Percentiles rank a stretch among this genome's conserved stretches.
phyloP scores from a whole-genome alignment of 2,888 invertebrate species.

The Platycnemis pennipes region DNA sequence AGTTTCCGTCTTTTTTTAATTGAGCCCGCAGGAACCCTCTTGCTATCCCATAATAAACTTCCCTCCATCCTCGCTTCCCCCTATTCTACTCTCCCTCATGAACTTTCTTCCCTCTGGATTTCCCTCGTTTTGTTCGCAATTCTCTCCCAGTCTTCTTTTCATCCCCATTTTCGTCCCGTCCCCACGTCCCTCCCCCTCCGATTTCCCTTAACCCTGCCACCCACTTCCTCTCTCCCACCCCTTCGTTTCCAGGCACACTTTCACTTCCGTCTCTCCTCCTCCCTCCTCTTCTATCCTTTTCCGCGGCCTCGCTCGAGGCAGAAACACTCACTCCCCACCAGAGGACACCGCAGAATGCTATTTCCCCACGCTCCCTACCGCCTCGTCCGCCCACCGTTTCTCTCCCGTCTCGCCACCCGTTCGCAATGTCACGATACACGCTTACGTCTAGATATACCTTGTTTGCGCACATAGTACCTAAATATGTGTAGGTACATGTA shows the following conservation, averaged over 20 bases:
- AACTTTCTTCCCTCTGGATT: background rate
- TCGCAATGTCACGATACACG: background rate
- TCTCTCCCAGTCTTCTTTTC: background rate
- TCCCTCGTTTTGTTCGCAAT: background rate
- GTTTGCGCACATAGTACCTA: too few relatives aligned
- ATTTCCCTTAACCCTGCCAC: background rate
- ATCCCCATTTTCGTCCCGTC: background rate
- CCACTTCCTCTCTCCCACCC: background rate
- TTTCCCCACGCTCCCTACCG: background rate
- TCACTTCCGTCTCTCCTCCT: background rate
- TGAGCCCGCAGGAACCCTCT: background rate
- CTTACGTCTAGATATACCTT: too few relatives aligned
- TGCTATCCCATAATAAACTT: background rate
- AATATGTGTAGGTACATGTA: too few relatives aligned
- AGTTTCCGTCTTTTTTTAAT: background rate
- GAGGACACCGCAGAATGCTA: background rate
- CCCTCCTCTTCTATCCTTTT: background rate
- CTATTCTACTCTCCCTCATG: background rate
- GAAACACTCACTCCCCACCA: background rate
- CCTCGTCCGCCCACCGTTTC: background rate
- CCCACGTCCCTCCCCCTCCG: background rate
- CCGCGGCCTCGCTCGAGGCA: background rate
- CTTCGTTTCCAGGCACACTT: background rate
- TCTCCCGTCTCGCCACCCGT: background rate
- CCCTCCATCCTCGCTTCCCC: background rate